Conservation (phyloP, 2,797 vertebrate species). For the Geotrypetes seraphini region DNA sequence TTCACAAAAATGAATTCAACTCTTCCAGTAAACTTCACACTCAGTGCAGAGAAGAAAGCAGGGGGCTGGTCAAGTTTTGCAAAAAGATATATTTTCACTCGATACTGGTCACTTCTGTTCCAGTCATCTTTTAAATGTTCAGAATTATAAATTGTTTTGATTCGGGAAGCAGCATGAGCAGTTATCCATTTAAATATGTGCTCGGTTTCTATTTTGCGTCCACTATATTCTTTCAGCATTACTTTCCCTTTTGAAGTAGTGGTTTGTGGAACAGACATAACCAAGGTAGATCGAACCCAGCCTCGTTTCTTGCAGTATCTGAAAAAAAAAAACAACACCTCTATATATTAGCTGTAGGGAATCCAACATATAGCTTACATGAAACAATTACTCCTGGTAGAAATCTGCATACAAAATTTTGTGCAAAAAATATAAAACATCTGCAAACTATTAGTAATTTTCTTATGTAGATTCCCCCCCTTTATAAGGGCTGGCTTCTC, state of each 20-base stretch:
- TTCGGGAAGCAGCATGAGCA: constrained; percentile 82
- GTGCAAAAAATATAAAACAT: no score
- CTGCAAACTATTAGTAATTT: no score
- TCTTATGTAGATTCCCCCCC: no score
- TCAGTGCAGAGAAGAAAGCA: constrained; percentile 88
- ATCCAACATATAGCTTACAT: no score
- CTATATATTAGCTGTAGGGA: no score
- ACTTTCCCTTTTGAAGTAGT: constrained; percentile 93
- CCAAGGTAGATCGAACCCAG: constrained; percentile 87
- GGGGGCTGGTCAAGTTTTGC: constrained; percentile 84
- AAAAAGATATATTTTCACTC: constrained; percentile 89
- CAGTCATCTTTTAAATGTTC: constrained; percentile 79
- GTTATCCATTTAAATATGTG: constrained; percentile 97
- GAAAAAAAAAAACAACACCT: constrained; percentile 22
- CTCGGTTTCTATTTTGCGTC: constrained; percentile 71
- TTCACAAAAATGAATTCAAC: constrained; percentile 97
- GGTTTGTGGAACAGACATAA: constrained; percentile 95
- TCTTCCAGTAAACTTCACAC: constrained; percentile 93
- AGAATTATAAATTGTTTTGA: constrained; percentile 78
- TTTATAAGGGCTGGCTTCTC: no score
- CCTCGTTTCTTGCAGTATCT: constrained; percentile 82
- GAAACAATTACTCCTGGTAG: no score
- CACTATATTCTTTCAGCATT: constrained; percentile 87
- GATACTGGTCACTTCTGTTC: constrained; percentile 69
- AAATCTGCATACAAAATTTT: no score